Conservation (phyloP, 2,113 vertebrate genomes). For the Toxostoma redivivum region DNA sequence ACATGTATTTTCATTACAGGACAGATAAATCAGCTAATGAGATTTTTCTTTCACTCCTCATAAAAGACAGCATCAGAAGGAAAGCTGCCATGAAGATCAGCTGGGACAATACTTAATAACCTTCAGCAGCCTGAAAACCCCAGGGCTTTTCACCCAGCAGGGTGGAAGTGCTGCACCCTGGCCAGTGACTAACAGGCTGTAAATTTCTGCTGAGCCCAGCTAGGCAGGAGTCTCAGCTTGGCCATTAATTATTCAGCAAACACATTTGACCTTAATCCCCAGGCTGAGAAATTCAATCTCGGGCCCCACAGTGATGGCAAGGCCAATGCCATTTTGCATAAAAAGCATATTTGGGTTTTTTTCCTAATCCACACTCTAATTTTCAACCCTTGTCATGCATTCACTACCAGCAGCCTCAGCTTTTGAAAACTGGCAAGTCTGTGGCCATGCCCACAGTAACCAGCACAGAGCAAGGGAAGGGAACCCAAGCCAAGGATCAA, state of each 20-base stretch:
- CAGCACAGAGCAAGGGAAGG: not conserved
- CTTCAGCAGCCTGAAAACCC: not conserved
- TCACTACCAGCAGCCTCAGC: not conserved
- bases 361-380: not conserved
- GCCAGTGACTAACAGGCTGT: not conserved
- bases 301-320: not conserved
- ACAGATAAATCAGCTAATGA: not conserved
- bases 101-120: not conserved
- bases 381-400: not conserved
- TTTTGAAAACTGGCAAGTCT: not conserved
- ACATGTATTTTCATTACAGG: not conserved
- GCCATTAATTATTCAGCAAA: not conserved
- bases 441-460: accelerated
- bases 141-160: not conserved
- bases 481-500: not conserved
- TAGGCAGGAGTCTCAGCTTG: not conserved
- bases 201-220: not conserved
- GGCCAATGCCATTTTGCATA: not conserved
- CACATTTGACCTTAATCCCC: not conserved
- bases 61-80: not conserved
- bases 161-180: not conserved
- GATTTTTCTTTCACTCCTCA: not conserved
- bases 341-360: not conserved
- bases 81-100: not conserved
- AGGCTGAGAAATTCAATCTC: not conserved